These are phyloP conservation scores for Trichoplusia ni DNA, from an alignment of 1,140 invertebrate species.

Conservation along the genomic window DNA sequence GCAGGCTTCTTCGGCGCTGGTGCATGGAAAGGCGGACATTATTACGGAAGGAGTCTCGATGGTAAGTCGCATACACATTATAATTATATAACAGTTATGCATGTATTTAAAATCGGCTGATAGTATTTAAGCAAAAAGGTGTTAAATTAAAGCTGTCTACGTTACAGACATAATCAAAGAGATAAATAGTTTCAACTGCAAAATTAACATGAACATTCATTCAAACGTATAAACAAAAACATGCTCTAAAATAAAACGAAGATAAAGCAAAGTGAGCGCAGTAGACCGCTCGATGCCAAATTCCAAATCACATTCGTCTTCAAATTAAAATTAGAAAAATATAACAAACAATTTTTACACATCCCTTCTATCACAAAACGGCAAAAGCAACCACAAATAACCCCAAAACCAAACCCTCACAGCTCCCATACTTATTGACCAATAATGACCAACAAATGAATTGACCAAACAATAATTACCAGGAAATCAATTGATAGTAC, in stretches of 20 bases:
- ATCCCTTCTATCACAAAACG: too few species aligned
- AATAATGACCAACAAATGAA: neutral
- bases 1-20: slow-evolving; percentile 89
- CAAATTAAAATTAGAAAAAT: too few species aligned
- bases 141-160: too few species aligned
- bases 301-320: too few species aligned
- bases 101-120: neutral
- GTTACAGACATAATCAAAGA: too few species aligned
- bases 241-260: too few species aligned
- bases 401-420: neutral
- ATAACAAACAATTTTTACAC: too few species aligned
- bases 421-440: neutral
- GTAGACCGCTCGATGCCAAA: too few species aligned
- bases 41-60: slow-evolving; percentile 81
- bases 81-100: neutral
- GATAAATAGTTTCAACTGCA: too few species aligned
- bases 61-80: slow-evolving; percentile 45
- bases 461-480: slow-evolving; percentile 34
- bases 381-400: neutral
- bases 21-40: slow-evolving; percentile 82
- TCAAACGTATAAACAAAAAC: too few species aligned
- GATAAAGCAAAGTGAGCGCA: too few species aligned
- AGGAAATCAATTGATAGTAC: slow-evolving; percentile 34
- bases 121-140: neutral
- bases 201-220: too few species aligned